Evolutionary conservation across 2,113 vertebrate genomes (phyloP), one percentile per base, ranked within the genome.

Genomic region (Hemicordylus capensis): DNA sequence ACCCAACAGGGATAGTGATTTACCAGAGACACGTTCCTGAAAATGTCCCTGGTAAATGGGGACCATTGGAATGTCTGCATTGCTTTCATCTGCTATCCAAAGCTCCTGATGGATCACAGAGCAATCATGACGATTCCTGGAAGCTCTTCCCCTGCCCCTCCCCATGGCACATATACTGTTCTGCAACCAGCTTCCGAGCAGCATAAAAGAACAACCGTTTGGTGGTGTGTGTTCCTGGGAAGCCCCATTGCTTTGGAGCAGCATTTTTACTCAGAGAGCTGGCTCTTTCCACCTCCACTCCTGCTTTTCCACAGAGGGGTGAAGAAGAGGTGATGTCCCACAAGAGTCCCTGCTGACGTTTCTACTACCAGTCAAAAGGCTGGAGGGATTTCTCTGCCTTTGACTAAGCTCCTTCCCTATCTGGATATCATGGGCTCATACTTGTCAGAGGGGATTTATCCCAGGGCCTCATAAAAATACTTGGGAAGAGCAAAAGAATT

Each of bases 381-480:
- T 19, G 54, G 11, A 51, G 37, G 17, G 51, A 44, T 69, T 77
- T 42, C 75, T 59, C 31, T 56, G 34, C 37, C 34, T 76, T 74
- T 54, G 74, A 67, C 74, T 85, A 77, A 46, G 51, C 39, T 85
- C 75, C 51, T 77, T 69, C 51, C 63, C 83, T 85, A 75, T 85
- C 83, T 77, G 74, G 48, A 58, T 56, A 85, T 85, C 83, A 59
- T 63, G 28, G 28, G 83, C 74, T 85, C 74, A 84, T 70, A 69
- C 74, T 85, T 85, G 74, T 77, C 75, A 85, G 63, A 75, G 74
- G 63, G 63, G 75, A 85, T 85, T 85, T 85, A 85, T 56, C 64
- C 83, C 51, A 58, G 63, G 83, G 75, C 74, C 63, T 85, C 83
- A 85, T 70, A 78, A 85, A 78, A 85, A 78, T 77, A 78, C 48